These are phyloP conservation scores for Stegana nigrithorax DNA, from an alignment of 2,888 invertebrate species.

Conservation along the genomic window DNA sequence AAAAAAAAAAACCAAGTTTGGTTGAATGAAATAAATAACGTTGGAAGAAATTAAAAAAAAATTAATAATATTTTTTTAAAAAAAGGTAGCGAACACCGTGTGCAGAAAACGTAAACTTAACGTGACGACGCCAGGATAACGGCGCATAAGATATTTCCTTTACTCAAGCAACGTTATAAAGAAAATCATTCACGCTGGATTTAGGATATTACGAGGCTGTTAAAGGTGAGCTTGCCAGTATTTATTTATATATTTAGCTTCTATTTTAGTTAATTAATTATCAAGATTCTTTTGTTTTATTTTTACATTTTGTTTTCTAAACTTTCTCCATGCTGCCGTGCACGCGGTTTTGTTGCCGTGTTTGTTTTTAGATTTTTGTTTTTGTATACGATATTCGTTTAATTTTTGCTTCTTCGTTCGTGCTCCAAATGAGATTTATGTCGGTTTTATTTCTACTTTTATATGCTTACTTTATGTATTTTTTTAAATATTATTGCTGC, in stretches of 20 bases:
- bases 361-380: not conserved
- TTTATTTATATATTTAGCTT: not conserved
- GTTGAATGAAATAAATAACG: not conserved
- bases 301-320: not conserved
- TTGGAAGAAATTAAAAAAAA: not conserved
- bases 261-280: conserved; percentile 9
- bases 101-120: conserved; percentile 38
- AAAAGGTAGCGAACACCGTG: not conserved
- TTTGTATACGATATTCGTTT: not conserved
- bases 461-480: too few species aligned
- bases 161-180: conserved; percentile 33
- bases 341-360: too few species aligned
- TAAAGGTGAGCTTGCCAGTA: conserved; percentile 57
- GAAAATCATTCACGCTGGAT: conserved; percentile 69
- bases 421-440: too few species aligned
- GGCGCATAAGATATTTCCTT: not conserved
- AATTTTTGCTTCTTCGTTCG: too few species aligned
- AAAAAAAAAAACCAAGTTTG: conserved; percentile 15
- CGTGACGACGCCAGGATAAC: not conserved
- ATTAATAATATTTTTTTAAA: not conserved
- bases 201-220: conserved; percentile 70
- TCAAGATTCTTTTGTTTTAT: too few species aligned
- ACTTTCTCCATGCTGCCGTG: conserved; percentile 9
- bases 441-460: too few species aligned
- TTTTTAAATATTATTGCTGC: too few species aligned